Conservation (phyloP, 2,797 vertebrate species). For the Sparus aurata region DNA sequence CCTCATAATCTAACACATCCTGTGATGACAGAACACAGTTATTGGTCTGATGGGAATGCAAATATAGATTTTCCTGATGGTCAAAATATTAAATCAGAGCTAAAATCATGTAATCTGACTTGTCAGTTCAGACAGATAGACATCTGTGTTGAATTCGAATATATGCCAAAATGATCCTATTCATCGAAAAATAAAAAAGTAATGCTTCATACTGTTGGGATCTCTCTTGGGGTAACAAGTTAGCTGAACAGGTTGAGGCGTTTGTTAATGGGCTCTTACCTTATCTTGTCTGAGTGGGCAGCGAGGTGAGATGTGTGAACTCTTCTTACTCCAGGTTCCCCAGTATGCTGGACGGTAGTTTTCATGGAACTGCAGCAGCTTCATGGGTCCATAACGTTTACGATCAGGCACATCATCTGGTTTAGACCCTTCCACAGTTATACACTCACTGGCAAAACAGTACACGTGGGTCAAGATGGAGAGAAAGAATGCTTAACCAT, state of each 20-base stretch:
- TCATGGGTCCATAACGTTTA: slow-evolving; percentile 91
- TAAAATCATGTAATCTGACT: background rate
- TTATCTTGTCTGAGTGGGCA: slow-evolving; percentile 91
- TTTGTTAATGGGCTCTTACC: slow-evolving; percentile 75
- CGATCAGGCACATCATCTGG: slow-evolving; percentile 84
- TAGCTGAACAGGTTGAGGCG: background rate
- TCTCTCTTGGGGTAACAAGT: background rate
- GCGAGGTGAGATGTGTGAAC: slow-evolving; percentile 84
- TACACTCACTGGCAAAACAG: slow-evolving; percentile 81
- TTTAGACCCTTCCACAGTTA: slow-evolving; percentile 82
- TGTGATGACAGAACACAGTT: slow-evolving; percentile 61
- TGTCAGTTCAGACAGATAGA: background rate
- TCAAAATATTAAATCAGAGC: background rate
- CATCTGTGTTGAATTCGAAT: background rate
- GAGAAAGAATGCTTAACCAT: background rate
- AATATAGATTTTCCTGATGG: background rate
- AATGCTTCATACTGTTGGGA: too few species aligned
- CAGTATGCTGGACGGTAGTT: slow-evolving; percentile 99
- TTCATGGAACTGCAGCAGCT: slow-evolving; percentile 94
- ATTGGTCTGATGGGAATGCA: background rate
- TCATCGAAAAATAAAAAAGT: background rate
- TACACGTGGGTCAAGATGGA: background rate
- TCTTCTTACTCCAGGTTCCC: slow-evolving; percentile 96
- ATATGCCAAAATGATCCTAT: background rate
- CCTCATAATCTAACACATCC: slow-evolving; percentile 94